These are phyloP conservation scores for Spialia ferax DNA, from an alignment of 2,888 invertebrate species.

Conservation along the genomic window DNA sequence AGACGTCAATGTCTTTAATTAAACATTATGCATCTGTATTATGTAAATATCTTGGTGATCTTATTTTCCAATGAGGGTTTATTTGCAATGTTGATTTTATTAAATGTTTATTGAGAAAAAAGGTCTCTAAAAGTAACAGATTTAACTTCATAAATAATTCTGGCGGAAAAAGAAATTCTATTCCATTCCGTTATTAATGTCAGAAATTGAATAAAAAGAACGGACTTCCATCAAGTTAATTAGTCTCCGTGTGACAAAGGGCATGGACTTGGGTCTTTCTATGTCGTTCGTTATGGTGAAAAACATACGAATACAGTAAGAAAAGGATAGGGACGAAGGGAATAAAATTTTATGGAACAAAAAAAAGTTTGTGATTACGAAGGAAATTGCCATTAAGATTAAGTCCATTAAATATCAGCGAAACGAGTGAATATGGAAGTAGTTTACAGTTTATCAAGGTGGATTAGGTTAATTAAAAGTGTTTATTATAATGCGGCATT, in stretches of 20 bases:
- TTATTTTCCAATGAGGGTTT: neutral
- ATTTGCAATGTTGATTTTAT: neutral
- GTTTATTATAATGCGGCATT: too few species aligned
- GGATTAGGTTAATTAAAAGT: too few species aligned
- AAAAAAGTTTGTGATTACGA: too few species aligned
- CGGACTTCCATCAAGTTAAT: constrained; percentile 28
- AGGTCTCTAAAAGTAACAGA: constrained; percentile 7
- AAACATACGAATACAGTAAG: neutral
- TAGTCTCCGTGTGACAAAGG: constrained; percentile 13
- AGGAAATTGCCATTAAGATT: too few species aligned
- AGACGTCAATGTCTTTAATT: too few species aligned
- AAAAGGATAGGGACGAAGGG: neutral
- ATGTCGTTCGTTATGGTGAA: neutral
- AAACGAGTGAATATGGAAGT: neutral
- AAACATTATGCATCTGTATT: neutral
- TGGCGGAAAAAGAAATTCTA: constrained; percentile 12
- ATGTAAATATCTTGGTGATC: neutral
- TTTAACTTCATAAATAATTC: constrained; percentile 20
- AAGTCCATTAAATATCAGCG: too few species aligned
- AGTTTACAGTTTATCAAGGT: neutral
- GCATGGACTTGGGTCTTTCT: constrained; percentile 4
- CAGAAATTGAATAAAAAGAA: constrained; percentile 30
- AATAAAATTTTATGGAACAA: too few species aligned
- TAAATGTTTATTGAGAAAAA: neutral
- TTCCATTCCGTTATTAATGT: constrained; percentile 21